Evolutionary conservation across 2,797 vertebrate genomes (phyloP).

Genomic region (Eidolon dupreanum): DNA sequence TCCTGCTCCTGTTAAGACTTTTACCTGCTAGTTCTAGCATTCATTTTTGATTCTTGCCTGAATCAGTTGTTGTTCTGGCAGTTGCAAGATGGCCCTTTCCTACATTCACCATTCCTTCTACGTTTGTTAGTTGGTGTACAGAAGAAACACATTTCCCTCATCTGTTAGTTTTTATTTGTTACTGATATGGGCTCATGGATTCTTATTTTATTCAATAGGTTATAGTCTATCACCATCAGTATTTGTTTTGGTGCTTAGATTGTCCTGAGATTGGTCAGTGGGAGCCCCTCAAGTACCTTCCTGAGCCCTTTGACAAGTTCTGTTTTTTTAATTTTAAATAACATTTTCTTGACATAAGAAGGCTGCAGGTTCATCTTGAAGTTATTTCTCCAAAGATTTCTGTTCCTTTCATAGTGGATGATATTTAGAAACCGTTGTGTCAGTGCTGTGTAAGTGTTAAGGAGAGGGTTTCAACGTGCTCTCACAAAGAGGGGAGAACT

Average conservation of each 20-base stretch:
- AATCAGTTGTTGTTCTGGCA: background rate
- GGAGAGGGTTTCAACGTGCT: background rate
- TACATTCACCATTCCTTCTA: background rate
- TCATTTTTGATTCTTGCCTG: background rate
- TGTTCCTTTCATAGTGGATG: background rate
- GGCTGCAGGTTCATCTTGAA: background rate
- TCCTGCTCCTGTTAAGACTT: background rate
- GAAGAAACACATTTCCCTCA: background rate
- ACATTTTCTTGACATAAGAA: background rate
- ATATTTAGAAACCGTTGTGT: background rate
- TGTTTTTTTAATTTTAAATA: background rate
- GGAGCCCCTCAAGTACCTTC: background rate
- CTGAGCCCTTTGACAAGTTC: background rate
- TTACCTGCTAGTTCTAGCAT: background rate
- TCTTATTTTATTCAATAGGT: background rate
- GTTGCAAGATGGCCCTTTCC: background rate
- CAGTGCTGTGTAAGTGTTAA: background rate
- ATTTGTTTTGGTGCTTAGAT: slow-evolving; percentile 16
- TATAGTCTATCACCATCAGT: background rate
- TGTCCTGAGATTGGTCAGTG: background rate
- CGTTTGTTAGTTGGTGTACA: background rate
- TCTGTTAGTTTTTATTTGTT: background rate
- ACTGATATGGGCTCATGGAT: background rate
- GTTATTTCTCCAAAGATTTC: slow-evolving; percentile 14
- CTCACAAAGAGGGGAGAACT: background rate